These are phyloP conservation scores for Spea multiplicata DNA, from an alignment of 2,113 vertebrate genomes.

Conservation along the genomic window DNA sequence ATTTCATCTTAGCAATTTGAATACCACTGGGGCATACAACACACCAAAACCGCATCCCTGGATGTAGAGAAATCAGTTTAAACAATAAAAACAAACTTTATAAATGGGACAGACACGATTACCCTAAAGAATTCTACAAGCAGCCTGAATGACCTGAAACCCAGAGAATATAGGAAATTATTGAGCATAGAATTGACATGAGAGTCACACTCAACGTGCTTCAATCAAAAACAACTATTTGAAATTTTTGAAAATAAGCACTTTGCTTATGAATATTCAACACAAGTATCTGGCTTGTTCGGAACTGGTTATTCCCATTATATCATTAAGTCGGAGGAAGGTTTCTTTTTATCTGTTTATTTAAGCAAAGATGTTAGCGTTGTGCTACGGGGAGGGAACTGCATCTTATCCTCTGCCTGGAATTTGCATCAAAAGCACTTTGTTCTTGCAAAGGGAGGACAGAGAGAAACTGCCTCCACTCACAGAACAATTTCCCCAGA, in stretches of 20 bases:
- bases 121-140: too few species aligned
- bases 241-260: not conserved
- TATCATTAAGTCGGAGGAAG: slow-evolving; percentile 1
- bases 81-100: too few species aligned
- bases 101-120: too few species aligned
- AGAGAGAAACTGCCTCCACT: not conserved
- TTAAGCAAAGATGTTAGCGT: not conserved
- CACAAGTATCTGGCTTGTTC: not conserved
- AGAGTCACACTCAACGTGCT: not conserved
- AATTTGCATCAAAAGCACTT: not conserved
- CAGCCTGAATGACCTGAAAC: too few species aligned
- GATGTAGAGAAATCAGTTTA: too few species aligned
- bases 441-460: not conserved
- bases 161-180: too few species aligned
- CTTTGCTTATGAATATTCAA: slow-evolving; percentile 22
- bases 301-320: slow-evolving; percentile 11
- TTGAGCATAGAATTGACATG: not conserved
- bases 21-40: too few species aligned
- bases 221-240: slow-evolving; percentile 9
- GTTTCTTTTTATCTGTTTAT: not conserved
- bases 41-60: too few species aligned
- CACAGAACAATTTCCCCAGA: not conserved
- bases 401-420: not conserved
- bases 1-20: too few species aligned
- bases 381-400: not conserved